Evolutionary conservation across 1,140 invertebrate species (phyloP).

Genomic region (Maniola jurtina): DNA sequence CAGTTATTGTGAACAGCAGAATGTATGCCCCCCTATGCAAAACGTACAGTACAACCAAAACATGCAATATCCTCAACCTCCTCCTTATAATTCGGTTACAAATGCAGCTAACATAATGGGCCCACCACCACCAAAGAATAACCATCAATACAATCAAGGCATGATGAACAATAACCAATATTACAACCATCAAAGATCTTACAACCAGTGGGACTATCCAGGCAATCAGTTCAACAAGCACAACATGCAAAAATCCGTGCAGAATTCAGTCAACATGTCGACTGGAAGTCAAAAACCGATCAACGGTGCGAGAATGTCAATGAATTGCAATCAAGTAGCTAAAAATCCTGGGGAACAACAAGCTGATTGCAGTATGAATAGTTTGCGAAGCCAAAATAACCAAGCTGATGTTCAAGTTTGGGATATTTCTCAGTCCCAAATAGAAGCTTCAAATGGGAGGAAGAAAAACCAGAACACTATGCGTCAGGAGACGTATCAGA

Average conservation of each 20-base stretch:
- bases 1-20: conserved; percentile 57
- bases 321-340: conserved; percentile 54
- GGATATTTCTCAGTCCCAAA: conserved; percentile 78
- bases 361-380: conserved; percentile 73
- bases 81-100: conserved; percentile 58
- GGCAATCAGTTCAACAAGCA: conserved; percentile 72
- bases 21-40: conserved; percentile 42
- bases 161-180: conserved; percentile 73
- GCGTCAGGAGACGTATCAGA: conserved; percentile 91
- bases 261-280: conserved; percentile 71
- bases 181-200: conserved; percentile 66
- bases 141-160: conserved; percentile 67
- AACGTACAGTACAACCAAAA: conserved; percentile 57
- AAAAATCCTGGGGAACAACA: conserved; percentile 54
- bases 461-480: conserved; percentile 80
- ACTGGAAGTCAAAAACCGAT: conserved; percentile 65
- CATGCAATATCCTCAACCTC: conserved; percentile 64
- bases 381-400: conserved; percentile 60
- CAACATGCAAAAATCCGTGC: conserved; percentile 65
- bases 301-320: conserved; percentile 46
- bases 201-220: conserved; percentile 72
- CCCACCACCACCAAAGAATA: conserved; percentile 70
- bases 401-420: conserved; percentile 76
- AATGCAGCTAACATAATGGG: conserved; percentile 65
- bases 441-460: conserved; percentile 67